Conservation (phyloP, 2,113 vertebrate genomes). For the Pholis gunnellus region DNA sequence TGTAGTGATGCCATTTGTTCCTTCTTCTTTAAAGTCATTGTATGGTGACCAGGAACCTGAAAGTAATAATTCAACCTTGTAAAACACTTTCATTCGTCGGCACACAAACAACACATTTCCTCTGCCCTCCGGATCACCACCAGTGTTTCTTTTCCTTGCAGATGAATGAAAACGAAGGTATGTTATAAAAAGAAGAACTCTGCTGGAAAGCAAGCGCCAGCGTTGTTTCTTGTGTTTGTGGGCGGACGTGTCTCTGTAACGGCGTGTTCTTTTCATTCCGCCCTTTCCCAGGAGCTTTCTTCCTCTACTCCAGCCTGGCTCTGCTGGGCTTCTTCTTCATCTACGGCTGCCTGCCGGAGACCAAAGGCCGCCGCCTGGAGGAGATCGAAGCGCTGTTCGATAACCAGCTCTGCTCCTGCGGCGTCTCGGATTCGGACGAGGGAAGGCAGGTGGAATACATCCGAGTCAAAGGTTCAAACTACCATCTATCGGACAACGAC, state of each 20-base stretch:
- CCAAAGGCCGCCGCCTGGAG: constrained; percentile 94
- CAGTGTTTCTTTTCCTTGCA: background rate
- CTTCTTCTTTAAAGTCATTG: background rate
- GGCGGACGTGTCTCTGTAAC: constrained; percentile 21
- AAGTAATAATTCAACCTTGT: constrained; percentile 13
- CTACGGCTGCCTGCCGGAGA: constrained; percentile 97
- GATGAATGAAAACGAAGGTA: background rate
- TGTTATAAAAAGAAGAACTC: no score
- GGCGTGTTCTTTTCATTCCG: constrained; percentile 35
- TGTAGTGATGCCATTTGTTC: constrained; percentile 16
- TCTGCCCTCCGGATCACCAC: background rate
- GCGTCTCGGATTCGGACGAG: constrained; percentile 93
- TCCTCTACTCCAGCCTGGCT: constrained; percentile 94
- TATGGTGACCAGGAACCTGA: background rate
- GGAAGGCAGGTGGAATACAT: constrained; percentile 98
- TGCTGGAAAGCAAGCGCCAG: no score
- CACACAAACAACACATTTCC: background rate
- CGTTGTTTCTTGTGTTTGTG: constrained; percentile 2
- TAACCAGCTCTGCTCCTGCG: constrained; percentile 93
- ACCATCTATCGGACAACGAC: constrained; percentile 98
- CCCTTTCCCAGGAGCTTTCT: constrained; percentile 92
- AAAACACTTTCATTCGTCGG: constrained; percentile 15
- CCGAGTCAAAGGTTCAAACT: constrained; percentile 98
- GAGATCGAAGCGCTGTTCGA: constrained; percentile 97
- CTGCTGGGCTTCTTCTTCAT: constrained; percentile 91